Conservation (phyloP, 92 coral and sea anemone genomes). For the Chrysogorgia sp. region DNA sequence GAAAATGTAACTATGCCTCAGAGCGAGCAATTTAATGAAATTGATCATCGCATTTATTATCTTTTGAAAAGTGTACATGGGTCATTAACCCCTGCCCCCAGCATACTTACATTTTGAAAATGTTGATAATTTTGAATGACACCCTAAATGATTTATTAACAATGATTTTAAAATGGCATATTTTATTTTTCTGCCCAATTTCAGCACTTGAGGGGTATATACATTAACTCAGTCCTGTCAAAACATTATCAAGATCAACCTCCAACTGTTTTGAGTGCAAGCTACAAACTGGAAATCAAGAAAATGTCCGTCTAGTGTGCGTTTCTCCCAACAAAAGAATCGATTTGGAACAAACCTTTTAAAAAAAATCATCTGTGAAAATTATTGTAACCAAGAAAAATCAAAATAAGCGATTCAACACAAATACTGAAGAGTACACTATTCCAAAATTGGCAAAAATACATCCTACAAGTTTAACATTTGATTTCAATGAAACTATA, state of each 20-base stretch:
- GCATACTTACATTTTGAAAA: too few species aligned
- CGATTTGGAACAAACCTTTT: slow-evolving; percentile 25
- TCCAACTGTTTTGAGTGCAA: slow-evolving; percentile 34
- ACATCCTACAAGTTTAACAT: slow-evolving; percentile 24
- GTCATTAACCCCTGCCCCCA: too few species aligned
- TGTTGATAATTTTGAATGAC: too few species aligned
- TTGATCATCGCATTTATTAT: too few species aligned
- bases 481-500: slow-evolving; percentile 15
- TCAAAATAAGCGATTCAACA: slow-evolving; percentile 19
- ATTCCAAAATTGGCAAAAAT: slow-evolving; percentile 10
- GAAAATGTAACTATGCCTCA: too few species aligned
- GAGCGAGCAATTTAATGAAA: too few species aligned
- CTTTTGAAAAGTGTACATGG: too few species aligned
- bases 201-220: too few species aligned
- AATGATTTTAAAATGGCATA: too few species aligned
- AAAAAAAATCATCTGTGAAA: slow-evolving; percentile 33
- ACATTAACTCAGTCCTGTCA: slow-evolving; percentile 25
- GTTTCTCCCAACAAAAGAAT: slow-evolving; percentile 40
- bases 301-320: slow-evolving; percentile 20
- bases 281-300: slow-evolving; percentile 27
- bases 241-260: slow-evolving; percentile 17
- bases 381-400: slow-evolving; percentile 30
- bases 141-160: too few species aligned
- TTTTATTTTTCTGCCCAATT: too few species aligned
- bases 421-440: slow-evolving; percentile 1